Evolutionary conservation across 2,797 vertebrate species (phyloP), one percentile per base, ranked within the genome.

Genomic region (Dromococcyx pavoninus): DNA sequence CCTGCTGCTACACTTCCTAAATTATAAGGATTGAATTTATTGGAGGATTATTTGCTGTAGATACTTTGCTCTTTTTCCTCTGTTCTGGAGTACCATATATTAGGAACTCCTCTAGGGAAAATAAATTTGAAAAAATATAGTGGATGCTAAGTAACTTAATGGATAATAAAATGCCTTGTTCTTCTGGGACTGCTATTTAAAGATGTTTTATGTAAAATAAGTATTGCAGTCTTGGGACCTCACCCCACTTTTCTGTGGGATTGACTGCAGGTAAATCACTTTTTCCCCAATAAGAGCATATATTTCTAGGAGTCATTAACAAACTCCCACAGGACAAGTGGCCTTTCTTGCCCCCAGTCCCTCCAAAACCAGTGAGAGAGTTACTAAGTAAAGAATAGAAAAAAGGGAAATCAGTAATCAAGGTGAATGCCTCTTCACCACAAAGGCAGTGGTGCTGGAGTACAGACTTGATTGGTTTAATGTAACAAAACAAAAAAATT

Each of bases 181-280:
- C 96, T 96, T 97, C 94, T 97, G 97, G 95, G 97, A 96, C 94
- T 96, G 96, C 97, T 97, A 97, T 98, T 98, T 97, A 97, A 97
- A 97, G 96, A 95, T 96, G 96, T 96, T 96, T 98, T 95, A 96
- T 97, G 96, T 96, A 97, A 98, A 98, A 95, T 91, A 97, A 97
- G 96, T 93, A 96, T 85, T 89, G 84, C 88, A 96, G 90, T 95
- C 95, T 79, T 88, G 96, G 95, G 96, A 96, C 74, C 91, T 97
- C 76, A 92, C 94, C 96, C 85, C 77, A 78, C 78, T 95, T 97
- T 97, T 96, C 91, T 91, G 71, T 86, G 92, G 94, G 93, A 95
- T 79, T 93, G 76, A 92, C 95, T 97, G 54, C 32, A 94, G 94
- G 92, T 88, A 95, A 95, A 91, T 60, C 62, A 72, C 48, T 89